phyloP scores from a whole-genome alignment of 92 coral and sea anemone genomes.

The Siderastrea siderea region DNA sequence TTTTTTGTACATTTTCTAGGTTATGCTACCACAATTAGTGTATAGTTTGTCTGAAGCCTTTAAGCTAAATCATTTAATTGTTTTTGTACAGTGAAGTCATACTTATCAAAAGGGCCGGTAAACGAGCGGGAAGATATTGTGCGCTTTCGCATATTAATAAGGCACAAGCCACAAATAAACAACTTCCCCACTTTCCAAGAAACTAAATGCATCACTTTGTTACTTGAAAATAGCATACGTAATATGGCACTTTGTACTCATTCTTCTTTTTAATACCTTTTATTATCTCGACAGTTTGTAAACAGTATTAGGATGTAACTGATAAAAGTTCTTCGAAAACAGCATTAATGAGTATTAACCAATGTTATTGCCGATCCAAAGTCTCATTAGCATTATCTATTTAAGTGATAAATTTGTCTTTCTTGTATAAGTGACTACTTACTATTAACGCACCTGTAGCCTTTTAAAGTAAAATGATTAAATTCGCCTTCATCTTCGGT shows the following conservation, averaged over 20 bases:
- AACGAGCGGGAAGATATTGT: background rate
- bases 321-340: background rate
- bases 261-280: background rate
- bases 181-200: conserved; percentile 1
- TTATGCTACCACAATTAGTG: background rate
- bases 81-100: background rate
- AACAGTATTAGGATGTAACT: background rate
- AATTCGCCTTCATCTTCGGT: background rate
- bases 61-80: background rate
- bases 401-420: background rate
- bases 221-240: background rate
- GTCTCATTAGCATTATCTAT: background rate
- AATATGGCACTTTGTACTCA: background rate
- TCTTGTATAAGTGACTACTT: background rate
- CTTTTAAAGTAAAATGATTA: background rate
- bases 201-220: background rate
- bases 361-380: background rate
- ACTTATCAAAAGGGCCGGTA: background rate
- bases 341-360: background rate
- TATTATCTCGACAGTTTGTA: background rate
- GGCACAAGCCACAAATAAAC: too few species aligned
- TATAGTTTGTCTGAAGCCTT: background rate
- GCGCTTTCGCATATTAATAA: background rate
- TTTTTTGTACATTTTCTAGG: too few species aligned
- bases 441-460: background rate